A percentile compares a stretch with the other conserved stretches of the same genome.
These are phyloP conservation scores for Drosophila setosimentum DNA, from an alignment of 2,888 invertebrate genomes.

Conservation along the genomic window DNA sequence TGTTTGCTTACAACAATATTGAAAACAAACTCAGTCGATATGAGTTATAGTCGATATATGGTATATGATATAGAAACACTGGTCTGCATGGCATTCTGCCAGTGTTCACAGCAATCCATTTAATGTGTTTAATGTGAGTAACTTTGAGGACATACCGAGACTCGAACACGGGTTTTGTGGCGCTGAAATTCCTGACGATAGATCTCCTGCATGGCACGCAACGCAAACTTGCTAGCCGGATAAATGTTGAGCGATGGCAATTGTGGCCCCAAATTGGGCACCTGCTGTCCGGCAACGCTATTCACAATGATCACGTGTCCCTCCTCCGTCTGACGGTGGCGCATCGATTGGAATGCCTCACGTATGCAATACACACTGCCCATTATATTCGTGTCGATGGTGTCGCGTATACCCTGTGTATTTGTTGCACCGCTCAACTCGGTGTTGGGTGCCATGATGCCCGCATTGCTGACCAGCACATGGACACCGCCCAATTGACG, in stretches of 20 bases:
- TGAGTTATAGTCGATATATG: too few species aligned
- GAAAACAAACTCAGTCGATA: too few species aligned
- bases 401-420: slow-evolving; percentile 77
- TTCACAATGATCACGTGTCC: slow-evolving; percentile 87
- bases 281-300: slow-evolving; percentile 84
- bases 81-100: too few species aligned
- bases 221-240: slow-evolving; percentile 84
- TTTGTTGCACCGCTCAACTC: slow-evolving; percentile 70
- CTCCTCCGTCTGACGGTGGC: slow-evolving; percentile 79
- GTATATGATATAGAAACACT: neutral
- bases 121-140: neutral
- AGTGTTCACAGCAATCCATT: neutral
- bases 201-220: slow-evolving; percentile 85
- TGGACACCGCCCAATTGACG: slow-evolving; percentile 87
- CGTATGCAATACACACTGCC: slow-evolving; percentile 86
- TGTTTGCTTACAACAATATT: too few species aligned
- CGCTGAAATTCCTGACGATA: slow-evolving; percentile 84
- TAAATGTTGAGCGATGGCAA: slow-evolving; percentile 84
- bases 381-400: slow-evolving; percentile 86
- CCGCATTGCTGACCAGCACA: slow-evolving; percentile 88
- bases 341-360: slow-evolving; percentile 86
- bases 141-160: slow-evolving; percentile 82
- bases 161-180: slow-evolving; percentile 80
- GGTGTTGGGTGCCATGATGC: slow-evolving; percentile 82
- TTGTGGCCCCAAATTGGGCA: slow-evolving; percentile 81